Conservation (phyloP, 2,797 vertebrate genomes). For the Crocidura indochinensis region DNA sequence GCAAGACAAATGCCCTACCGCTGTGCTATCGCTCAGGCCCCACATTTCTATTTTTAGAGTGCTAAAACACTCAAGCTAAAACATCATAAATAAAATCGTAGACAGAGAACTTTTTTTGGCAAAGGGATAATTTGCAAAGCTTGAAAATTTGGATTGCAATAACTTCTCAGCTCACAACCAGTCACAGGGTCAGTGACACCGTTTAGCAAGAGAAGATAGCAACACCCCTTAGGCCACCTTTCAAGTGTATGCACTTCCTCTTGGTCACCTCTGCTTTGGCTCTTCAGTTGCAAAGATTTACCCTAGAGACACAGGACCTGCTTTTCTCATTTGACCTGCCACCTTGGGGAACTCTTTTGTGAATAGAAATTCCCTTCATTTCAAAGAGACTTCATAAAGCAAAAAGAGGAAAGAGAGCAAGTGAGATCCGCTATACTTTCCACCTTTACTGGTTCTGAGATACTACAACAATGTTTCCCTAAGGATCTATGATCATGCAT, state of each 20-base stretch:
- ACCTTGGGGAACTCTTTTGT: conserved; percentile 50
- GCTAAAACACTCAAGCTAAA: background rate
- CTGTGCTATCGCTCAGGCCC: too few relatives aligned
- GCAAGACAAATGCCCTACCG: too few relatives aligned
- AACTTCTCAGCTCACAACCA: conserved; percentile 41
- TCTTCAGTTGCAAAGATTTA: conserved; percentile 35
- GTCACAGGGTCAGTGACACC: conserved; percentile 21
- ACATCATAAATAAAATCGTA: conserved; percentile 22
- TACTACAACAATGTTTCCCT: conserved; percentile 19
- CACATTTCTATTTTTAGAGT: conserved; percentile 6
- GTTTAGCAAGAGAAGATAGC: conserved; percentile 2
- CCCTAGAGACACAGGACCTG: background rate
- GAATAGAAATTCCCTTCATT: conserved; percentile 56
- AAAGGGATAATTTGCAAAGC: conserved; percentile 55
- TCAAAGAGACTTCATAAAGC: conserved; percentile 76
- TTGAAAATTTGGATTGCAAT: conserved; percentile 29
- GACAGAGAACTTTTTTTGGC: conserved; percentile 46
- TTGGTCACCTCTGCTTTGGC: background rate
- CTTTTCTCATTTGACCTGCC: conserved; percentile 58
- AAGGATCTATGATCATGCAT: conserved; percentile 27
- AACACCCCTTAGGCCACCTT: conserved; percentile 15
- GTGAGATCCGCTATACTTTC: background rate
- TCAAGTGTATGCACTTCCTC: background rate
- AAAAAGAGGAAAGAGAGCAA: conserved; percentile 30
- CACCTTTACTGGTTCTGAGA: conserved; percentile 20